Evolutionary conservation across 2,113 vertebrate genomes (phyloP), one percentile per base, ranked within the genome.

Genomic region (Cichladusa arquata): DNA sequence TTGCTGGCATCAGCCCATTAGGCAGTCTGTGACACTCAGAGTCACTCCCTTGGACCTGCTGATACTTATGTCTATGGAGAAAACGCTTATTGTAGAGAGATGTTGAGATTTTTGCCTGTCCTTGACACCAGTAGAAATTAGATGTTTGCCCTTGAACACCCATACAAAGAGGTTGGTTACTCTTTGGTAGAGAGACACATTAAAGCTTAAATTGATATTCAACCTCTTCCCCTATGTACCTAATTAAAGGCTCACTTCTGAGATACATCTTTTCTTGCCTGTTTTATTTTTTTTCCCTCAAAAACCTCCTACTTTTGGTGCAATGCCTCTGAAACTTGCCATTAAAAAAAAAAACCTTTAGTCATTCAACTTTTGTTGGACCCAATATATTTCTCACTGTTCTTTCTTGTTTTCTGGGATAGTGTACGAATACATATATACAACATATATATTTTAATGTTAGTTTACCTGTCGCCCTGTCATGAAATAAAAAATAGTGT

Each of bases 211-310:
- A 88, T 65, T 81, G 57, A 66, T 84, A 91, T 89, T 86, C 90
- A 92, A 16, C 73, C n/a, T 81, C 64, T 87, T 92, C 51, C 58
- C 62, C 64, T 93, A 29, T 61, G 45, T 33, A 77, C 48, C n/a
- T 91, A 91, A 91, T 92, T 93, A 88, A 94, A 95, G 56, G 38
- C 50, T 79, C 14, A 38, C n/a, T 72, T 58, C 56, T 88, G 60
- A 91, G 69, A 60, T 51, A 23, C 7, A 79, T 53, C 3, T 73
- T 90, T 87, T 44, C 62, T 73, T 58, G 13, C 14, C 6, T 31
- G 25, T 10, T 15, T 12, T 14, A 9, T 16, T 18, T 8, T 12
- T n/a, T 33, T 2, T 3, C 1, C 0, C 6, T 8, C 11, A 19
- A 44, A 44, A 36, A 0, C 0, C 0, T 0, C 26, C 2, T n/a